phyloP scores from a whole-genome alignment of 2,888 invertebrate species.

The Autographa gamma region DNA sequence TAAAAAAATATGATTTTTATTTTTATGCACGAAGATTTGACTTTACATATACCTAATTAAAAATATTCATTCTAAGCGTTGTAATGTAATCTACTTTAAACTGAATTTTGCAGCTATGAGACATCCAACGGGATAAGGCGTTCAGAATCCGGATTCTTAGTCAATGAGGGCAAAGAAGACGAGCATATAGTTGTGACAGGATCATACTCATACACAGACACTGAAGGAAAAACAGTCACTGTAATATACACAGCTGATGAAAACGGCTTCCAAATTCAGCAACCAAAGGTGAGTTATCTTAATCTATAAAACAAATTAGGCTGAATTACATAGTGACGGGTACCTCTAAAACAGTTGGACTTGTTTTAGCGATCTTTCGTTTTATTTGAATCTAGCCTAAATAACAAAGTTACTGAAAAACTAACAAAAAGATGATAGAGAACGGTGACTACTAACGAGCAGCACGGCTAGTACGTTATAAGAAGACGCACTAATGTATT shows the following conservation, averaged over 20 bases:
- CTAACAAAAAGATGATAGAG: no score
- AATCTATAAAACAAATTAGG: no score
- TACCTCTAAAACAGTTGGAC: no score
- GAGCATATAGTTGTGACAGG: conserved; percentile 63
- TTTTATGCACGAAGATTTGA: no score
- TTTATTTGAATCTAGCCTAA: no score
- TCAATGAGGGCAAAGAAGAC: conserved; percentile 59
- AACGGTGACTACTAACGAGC: no score
- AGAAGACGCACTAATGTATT: not conserved
- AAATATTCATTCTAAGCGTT: not conserved
- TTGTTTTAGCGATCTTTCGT: no score
- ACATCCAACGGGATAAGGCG: conserved; percentile 91
- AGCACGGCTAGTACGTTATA: no score
- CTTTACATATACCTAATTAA: no score
- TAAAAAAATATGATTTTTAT: no score
- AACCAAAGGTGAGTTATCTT: not conserved
- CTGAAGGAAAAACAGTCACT: conserved; percentile 54
- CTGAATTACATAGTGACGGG: no score
- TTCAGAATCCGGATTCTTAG: conserved; percentile 89
- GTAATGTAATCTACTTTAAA: not conserved
- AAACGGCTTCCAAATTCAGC: conserved; percentile 54
- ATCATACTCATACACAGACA: conserved; percentile 60
- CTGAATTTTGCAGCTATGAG: conserved; percentile 85
- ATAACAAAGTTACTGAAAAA: no score
- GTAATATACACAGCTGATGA: conserved; percentile 62